Conservation (phyloP, 1,140 invertebrate genomes). For the Lithobius niger region DNA sequence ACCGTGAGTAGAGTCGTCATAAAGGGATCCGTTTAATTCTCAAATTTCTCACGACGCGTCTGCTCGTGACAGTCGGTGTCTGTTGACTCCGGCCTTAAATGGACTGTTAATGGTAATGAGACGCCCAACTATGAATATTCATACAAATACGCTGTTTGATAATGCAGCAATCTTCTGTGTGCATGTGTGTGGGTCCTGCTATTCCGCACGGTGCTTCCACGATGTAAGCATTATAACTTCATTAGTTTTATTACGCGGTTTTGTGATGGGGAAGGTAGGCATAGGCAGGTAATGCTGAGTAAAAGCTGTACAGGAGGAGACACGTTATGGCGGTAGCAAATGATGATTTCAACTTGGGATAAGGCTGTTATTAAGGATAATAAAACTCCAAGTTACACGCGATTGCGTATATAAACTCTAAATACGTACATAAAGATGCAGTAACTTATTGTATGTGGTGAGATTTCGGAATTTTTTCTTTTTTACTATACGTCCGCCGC, state of each 20-base stretch:
- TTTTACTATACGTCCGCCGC: too few species aligned
- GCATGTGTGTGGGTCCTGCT: too few species aligned
- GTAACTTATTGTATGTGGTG: too few species aligned
- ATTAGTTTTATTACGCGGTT: slow-evolving; percentile 1
- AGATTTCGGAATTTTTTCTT: too few species aligned
- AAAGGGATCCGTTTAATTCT: too few species aligned
- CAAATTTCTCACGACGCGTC: background rate
- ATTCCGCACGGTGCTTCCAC: background rate
- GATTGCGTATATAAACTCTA: too few species aligned
- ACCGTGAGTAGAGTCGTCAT: too few species aligned
- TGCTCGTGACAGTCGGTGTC: slow-evolving; percentile 1
- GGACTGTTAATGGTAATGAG: slow-evolving; percentile 10
- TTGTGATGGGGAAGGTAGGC: background rate
- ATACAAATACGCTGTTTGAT: background rate
- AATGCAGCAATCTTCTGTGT: background rate
- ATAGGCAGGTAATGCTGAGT: background rate
- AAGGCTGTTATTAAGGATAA: slow-evolving; percentile 3
- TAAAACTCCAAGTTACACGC: slow-evolving; percentile 1
- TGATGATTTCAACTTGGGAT: background rate
- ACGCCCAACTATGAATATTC: slow-evolving; percentile 6
- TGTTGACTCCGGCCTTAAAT: slow-evolving; percentile 6
- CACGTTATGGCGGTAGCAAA: background rate
- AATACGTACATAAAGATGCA: too few species aligned
- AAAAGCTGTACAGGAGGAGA: too few species aligned
- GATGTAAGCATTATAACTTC: background rate